Evolutionary conservation across 2,888 invertebrate genomes (phyloP).

Genomic region (Torymus tubicola): DNA sequence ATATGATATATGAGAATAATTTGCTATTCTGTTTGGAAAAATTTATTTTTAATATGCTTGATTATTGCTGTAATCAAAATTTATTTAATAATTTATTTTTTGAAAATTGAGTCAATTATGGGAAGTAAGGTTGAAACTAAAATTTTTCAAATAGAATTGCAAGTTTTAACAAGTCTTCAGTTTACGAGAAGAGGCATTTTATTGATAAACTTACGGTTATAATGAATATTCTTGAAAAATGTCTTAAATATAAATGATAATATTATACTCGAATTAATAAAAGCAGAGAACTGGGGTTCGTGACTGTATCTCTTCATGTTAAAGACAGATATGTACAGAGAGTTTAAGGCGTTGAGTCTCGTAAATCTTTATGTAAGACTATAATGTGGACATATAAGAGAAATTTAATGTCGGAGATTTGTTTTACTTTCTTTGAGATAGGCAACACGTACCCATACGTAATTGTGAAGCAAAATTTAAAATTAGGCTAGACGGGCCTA

Average conservation of each 20-base stretch:
- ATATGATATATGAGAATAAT: not conserved
- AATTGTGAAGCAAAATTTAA: constrained; percentile 16
- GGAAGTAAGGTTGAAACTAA: not conserved
- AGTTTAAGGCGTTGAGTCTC: constrained; percentile 31
- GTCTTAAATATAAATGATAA: not conserved
- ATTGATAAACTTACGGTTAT: not conserved
- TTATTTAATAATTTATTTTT: constrained; percentile 6
- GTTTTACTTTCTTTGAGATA: constrained; percentile 50
- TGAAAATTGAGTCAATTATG: constrained; percentile 1
- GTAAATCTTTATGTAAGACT: constrained; percentile 27
- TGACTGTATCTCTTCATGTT: constrained; percentile 46
- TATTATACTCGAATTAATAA: not conserved
- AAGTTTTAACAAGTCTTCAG: constrained; percentile 5
- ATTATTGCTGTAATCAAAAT: not conserved
- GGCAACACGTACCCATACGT: not conserved
- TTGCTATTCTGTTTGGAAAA: constrained; percentile 19
- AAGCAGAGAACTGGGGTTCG: constrained; percentile 47
- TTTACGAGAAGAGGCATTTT: constrained; percentile 22
- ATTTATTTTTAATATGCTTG: not conserved
- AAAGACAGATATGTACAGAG: constrained; percentile 22
- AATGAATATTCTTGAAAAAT: constrained; percentile 2
- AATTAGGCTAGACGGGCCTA: constrained; percentile 68
- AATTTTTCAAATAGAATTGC: constrained; percentile 9
- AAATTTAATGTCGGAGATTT: constrained; percentile 34
- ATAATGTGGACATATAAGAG: constrained; percentile 26